Conservation (phyloP, 2,888 invertebrate species). For the Platerodrilus igneus region DNA sequence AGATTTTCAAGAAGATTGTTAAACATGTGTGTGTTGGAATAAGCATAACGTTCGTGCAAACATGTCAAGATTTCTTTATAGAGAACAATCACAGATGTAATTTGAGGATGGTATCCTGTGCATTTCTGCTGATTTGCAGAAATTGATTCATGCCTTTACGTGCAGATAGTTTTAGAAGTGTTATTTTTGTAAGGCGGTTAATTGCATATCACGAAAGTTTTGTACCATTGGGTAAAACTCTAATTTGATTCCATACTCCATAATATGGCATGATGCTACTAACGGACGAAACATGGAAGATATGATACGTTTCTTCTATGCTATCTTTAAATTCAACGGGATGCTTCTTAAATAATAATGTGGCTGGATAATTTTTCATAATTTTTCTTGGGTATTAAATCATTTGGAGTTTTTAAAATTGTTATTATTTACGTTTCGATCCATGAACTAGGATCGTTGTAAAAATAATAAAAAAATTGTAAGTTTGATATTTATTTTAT, state of each 20-base stretch:
- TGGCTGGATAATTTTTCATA: slow-evolving; percentile 16
- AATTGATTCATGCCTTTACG: slow-evolving; percentile 11
- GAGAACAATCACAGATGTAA: slow-evolving; percentile 1
- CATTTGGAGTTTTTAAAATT: too few species aligned
- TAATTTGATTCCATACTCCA: slow-evolving; percentile 1
- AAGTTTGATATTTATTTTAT: too few species aligned
- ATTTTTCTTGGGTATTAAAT: too few species aligned
- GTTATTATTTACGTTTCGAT: too few species aligned
- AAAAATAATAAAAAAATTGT: too few species aligned
- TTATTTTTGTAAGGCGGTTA: slow-evolving; percentile 9
- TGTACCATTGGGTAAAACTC: slow-evolving; percentile 5
- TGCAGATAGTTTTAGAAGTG: slow-evolving; percentile 10
- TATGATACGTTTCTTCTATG: too few species aligned
- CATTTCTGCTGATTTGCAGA: slow-evolving; percentile 20
- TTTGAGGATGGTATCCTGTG: slow-evolving; percentile 12
- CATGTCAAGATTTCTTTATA: slow-evolving; percentile 11
- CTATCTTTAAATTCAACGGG: slow-evolving; percentile 7
- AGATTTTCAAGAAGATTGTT: slow-evolving; percentile 16
- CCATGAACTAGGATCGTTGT: too few species aligned
- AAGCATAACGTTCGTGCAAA: slow-evolving; percentile 14
- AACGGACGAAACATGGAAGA: too few species aligned
- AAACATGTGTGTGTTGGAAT: slow-evolving; percentile 11
- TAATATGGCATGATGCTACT: slow-evolving; percentile 12
- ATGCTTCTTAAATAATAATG: slow-evolving; percentile 12
- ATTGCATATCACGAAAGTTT: slow-evolving; percentile 12